Evolutionary conservation across 2,888 invertebrate genomes (phyloP).

Genomic region (Chrysodeixis includens): DNA sequence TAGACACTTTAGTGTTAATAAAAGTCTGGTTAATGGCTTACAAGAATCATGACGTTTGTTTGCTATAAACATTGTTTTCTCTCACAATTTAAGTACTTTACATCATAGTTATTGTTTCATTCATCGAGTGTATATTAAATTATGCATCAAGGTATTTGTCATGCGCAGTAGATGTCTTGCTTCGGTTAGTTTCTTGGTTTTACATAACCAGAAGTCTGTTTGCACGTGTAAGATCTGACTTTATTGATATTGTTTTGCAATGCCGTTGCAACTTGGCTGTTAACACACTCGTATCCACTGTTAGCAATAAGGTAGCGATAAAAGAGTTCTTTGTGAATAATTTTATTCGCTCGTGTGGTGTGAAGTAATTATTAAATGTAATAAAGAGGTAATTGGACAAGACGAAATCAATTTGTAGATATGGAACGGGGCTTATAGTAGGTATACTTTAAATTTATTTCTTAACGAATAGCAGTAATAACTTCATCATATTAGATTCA

Average conservation of each 20-base stretch:
- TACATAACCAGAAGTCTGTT: constrained; percentile 4
- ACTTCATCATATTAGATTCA: no score
- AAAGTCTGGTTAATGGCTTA: not conserved
- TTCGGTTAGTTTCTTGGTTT: not conserved
- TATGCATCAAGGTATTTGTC: not conserved
- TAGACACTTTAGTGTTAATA: not conserved
- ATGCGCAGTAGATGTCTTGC: constrained; percentile 1
- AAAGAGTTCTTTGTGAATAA: not conserved
- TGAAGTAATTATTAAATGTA: not conserved
- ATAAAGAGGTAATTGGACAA: not conserved
- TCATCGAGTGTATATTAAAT: constrained; percentile 1
- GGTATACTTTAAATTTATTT: no score
- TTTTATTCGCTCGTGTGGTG: not conserved
- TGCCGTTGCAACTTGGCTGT: not conserved
- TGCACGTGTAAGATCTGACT: constrained; percentile 5
- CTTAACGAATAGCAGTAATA: no score
- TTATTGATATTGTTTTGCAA: constrained; percentile 7
- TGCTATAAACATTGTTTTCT: not conserved
- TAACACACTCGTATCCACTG: not conserved
- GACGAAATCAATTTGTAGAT: no score
- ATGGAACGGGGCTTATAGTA: no score
- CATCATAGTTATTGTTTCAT: not conserved
- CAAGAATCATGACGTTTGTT: not conserved
- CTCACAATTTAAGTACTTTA: not conserved
- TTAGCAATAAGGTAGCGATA: constrained; percentile 1